These are phyloP conservation scores for Listronotus oregonensis DNA, from an alignment of 1,140 invertebrate species.

Conservation along the genomic window DNA sequence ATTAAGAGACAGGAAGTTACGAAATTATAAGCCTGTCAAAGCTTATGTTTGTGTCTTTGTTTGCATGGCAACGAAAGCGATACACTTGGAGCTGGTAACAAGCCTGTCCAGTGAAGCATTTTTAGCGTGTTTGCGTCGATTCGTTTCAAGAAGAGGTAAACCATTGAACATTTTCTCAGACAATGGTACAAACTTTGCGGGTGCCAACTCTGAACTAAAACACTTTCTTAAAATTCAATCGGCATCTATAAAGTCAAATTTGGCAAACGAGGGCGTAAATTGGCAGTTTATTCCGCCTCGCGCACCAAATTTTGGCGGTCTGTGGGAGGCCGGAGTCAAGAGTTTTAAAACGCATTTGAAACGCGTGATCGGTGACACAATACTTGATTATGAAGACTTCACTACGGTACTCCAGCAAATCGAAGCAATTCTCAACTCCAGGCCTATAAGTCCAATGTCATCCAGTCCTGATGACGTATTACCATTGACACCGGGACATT, in stretches of 20 bases:
- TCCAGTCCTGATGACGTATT: no score
- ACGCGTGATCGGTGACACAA: constrained; percentile 12
- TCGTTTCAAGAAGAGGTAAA: constrained; percentile 49
- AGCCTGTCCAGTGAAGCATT: no score
- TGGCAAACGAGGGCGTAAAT: constrained; percentile 25
- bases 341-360: constrained; percentile 24
- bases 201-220: constrained; percentile 26
- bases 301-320: constrained; percentile 20
- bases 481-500: constrained; percentile 34
- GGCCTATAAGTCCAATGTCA: constrained; percentile 25
- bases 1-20: no score
- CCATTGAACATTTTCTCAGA: constrained; percentile 37
- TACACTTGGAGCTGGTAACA: no score
- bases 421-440: constrained; percentile 28
- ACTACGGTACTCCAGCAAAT: constrained; percentile 19
- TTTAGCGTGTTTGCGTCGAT: no score
- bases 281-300: constrained; percentile 27
- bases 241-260: neutral
- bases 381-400: constrained; percentile 17
- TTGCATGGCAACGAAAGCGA: no score
- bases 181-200: constrained; percentile 39
- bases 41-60: no score
- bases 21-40: no score
- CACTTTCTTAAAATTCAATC: constrained; percentile 3
- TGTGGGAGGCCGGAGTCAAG: constrained; percentile 22